phyloP scores from a whole-genome alignment of 2,888 invertebrate species.

The Oxycera nigricornis region DNA sequence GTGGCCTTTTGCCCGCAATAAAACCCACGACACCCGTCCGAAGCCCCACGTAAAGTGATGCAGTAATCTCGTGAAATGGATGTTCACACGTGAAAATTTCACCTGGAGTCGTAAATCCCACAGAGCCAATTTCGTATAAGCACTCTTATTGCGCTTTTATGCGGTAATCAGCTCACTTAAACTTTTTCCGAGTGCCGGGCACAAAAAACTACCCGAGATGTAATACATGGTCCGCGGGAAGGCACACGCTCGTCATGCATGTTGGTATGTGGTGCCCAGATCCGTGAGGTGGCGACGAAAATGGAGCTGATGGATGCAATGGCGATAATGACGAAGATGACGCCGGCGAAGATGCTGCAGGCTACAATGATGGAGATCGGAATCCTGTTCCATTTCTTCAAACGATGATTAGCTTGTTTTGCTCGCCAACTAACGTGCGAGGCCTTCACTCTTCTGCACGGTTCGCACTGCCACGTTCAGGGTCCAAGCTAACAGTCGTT shows the following conservation, averaged over 20 bases:
- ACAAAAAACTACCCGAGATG: too few relatives aligned
- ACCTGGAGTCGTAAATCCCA: too few relatives aligned
- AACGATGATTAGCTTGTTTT: not conserved
- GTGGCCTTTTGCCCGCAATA: too few relatives aligned
- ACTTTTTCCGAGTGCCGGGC: not conserved
- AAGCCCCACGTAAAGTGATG: too few relatives aligned
- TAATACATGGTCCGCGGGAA: too few relatives aligned
- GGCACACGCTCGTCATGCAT: too few relatives aligned
- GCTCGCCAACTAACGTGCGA: too few relatives aligned
- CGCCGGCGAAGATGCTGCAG: not conserved
- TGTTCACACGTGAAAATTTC: too few relatives aligned
- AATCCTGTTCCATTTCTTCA: constrained; percentile 27
- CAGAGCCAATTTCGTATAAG: too few relatives aligned
- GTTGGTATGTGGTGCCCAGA: not conserved
- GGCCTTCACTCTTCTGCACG: not conserved
- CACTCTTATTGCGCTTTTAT: not conserved
- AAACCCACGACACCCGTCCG: too few relatives aligned
- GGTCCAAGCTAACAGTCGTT: not conserved
- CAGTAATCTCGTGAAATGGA: too few relatives aligned
- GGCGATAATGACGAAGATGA: too few relatives aligned
- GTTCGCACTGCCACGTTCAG: not conserved
- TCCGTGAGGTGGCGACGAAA: not conserved
- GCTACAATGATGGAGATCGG: constrained; percentile 9
- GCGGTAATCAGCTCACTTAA: constrained; percentile 5
- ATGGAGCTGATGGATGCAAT: not conserved